Conservation (phyloP, 1,140 invertebrate species). For the Monochamus saltuarius region DNA sequence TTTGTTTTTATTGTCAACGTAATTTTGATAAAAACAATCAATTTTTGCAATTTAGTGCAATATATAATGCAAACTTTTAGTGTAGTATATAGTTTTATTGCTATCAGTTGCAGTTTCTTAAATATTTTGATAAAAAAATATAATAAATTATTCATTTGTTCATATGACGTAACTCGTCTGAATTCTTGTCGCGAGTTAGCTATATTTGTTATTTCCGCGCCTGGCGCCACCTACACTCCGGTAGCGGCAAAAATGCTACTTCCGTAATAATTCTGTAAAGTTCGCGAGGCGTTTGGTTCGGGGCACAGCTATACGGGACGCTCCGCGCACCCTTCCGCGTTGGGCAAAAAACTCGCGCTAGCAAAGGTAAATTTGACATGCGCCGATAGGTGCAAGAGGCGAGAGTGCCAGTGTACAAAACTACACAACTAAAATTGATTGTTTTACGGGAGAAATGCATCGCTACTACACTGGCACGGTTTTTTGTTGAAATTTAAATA, state of each 20-base stretch:
- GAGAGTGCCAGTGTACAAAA: constrained; percentile 35
- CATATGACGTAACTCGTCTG: too few relatives aligned
- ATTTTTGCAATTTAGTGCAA: too few relatives aligned
- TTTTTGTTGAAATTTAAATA: constrained; percentile 29
- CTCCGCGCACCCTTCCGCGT: constrained; percentile 29
- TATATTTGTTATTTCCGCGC: too few relatives aligned
- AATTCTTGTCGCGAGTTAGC: too few relatives aligned
- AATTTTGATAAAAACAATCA: too few relatives aligned
- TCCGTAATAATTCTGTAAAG: not conserved
- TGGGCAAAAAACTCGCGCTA: constrained; percentile 26
- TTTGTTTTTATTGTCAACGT: too few relatives aligned
- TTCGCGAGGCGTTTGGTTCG: constrained; percentile 16
- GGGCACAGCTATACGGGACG: not conserved
- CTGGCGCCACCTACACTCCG: too few relatives aligned
- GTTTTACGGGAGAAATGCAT: constrained; percentile 46
- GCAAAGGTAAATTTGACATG: constrained; percentile 33
- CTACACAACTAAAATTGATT: constrained; percentile 46
- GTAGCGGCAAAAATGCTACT: not conserved
- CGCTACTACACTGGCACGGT: constrained; percentile 35
- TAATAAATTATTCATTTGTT: too few relatives aligned
- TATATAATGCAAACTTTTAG: too few relatives aligned
- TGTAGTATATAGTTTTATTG: too few relatives aligned
- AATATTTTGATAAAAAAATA: too few relatives aligned
- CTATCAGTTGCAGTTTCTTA: too few relatives aligned
- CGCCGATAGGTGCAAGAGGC: constrained; percentile 30